Conservation (phyloP, 2,888 invertebrate species). For the Xylota sylvarum region DNA sequence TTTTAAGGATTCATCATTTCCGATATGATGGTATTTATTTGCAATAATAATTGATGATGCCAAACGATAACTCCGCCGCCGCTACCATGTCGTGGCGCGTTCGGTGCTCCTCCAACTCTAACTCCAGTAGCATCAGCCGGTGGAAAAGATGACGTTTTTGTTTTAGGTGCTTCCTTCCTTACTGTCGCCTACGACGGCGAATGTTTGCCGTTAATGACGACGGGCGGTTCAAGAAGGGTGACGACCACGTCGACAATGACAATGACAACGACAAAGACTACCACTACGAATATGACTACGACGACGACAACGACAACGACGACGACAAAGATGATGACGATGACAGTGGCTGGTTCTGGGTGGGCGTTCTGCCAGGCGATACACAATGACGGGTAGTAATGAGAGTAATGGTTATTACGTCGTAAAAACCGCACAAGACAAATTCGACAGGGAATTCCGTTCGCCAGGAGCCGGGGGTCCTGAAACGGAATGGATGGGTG, state of each 20-base stretch:
- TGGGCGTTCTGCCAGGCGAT: constrained; percentile 66
- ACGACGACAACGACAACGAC: neutral
- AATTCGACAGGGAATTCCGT: constrained; percentile 67
- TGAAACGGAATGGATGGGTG: constrained; percentile 15
- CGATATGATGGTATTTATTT: constrained; percentile 77
- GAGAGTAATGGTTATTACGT: constrained; percentile 73
- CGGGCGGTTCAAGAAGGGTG: constrained; percentile 68
- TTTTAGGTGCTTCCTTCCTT: constrained; percentile 67
- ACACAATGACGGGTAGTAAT: constrained; percentile 65
- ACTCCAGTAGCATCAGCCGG: constrained; percentile 16
- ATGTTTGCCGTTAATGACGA: constrained; percentile 69
- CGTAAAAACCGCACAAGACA: constrained; percentile 70
- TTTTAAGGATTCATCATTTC: constrained; percentile 77
- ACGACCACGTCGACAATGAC: constrained; percentile 38
- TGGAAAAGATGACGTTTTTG: constrained; percentile 61
- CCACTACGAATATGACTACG: constrained; percentile 14
- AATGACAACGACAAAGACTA: constrained; percentile 33
- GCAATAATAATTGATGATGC: constrained; percentile 76
- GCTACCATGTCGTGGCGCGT: neutral
- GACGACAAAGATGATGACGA: constrained; percentile 40
- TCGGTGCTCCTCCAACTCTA: too few species aligned
- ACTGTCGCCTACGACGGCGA: constrained; percentile 52
- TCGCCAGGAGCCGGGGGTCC: constrained; percentile 30
- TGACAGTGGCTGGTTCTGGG: constrained; percentile 60
- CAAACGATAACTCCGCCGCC: constrained; percentile 66